Conservation (phyloP, 2,113 vertebrate genomes). For the Hippolais icterina region DNA sequence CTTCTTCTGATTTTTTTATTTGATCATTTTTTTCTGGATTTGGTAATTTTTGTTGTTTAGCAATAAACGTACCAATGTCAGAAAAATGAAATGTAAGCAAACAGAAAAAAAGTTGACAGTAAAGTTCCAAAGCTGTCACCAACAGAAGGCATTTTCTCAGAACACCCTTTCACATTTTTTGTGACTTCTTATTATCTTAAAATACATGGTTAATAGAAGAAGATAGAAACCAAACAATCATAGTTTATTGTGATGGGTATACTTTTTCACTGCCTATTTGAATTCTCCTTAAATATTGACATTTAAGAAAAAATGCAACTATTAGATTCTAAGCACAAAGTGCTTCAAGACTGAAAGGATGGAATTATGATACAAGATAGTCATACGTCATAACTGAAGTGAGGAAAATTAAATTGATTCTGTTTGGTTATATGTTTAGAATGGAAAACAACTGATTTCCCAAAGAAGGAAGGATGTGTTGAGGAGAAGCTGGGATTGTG, state of each 20-base stretch:
- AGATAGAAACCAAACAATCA: not conserved
- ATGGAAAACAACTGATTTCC: not conserved
- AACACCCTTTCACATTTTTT: not conserved
- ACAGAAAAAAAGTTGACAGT: not conserved
- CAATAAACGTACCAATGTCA: not conserved
- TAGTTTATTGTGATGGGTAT: conserved; percentile 35
- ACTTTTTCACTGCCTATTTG: not conserved
- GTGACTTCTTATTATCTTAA: not conserved
- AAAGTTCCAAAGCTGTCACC: not conserved
- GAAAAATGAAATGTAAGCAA: not conserved
- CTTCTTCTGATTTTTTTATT: not conserved
- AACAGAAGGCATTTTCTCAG: not conserved
- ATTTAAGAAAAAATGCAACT: not conserved
- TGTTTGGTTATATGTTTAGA: not conserved
- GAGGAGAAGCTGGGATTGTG: not conserved
- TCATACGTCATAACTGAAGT: conserved; percentile 18
- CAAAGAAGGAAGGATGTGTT: not conserved
- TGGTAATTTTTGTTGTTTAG: not conserved
- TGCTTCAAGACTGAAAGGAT: not conserved
- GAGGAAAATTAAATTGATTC: conserved; percentile 18
- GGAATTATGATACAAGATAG: not conserved
- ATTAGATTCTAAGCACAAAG: not conserved
- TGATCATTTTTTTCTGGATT: not conserved
- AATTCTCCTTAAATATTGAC: conserved; percentile 17
- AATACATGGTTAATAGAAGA: not conserved